Evolutionary conservation across 2,113 vertebrate species (phyloP).

Genomic region (Nibea albiflora): DNA sequence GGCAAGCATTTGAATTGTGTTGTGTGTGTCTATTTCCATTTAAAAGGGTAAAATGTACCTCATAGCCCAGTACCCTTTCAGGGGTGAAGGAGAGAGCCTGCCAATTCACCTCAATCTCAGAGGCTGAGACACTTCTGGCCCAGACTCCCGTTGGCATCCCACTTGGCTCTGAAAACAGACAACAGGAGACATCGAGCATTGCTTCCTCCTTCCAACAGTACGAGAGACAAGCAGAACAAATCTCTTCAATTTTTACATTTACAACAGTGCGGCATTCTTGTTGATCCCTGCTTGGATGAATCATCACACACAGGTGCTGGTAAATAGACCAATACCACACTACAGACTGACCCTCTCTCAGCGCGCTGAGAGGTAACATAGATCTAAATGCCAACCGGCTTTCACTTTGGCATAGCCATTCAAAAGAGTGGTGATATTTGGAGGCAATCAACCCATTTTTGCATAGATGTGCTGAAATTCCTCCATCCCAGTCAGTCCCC

Average conservation of each 20-base stretch:
- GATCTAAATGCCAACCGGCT: conserved; percentile 71
- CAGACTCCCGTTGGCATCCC: conserved; percentile 86
- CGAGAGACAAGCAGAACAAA: conserved; percentile 59
- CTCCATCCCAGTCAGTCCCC: neutral
- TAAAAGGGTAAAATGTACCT: conserved; percentile 86
- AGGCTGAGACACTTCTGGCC: conserved; percentile 91
- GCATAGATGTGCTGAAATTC: conserved; percentile 37
- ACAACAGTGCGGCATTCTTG: conserved; percentile 39
- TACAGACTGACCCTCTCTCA: conserved; percentile 47
- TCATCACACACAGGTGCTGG: conserved; percentile 63
- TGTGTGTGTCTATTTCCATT: conserved; percentile 76
- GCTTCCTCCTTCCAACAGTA: conserved; percentile 32
- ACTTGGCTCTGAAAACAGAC: conserved; percentile 89
- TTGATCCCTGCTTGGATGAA: conserved; percentile 62
- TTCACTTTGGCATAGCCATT: conserved; percentile 42
- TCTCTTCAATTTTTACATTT: conserved; percentile 62
- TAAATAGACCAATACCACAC: conserved; percentile 51
- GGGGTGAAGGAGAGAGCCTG: conserved; percentile 87
- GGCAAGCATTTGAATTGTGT: conserved; percentile 70
- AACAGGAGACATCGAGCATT: conserved; percentile 60
- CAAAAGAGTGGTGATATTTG: conserved; percentile 58
- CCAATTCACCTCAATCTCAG: conserved; percentile 93
- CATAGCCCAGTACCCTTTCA: conserved; percentile 94
- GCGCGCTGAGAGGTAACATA: conserved; percentile 42
- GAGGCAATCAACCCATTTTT: conserved; percentile 28